Evolutionary conservation across 2,888 invertebrate genomes (phyloP).

Genomic region (Falcaria lacertinaria): DNA sequence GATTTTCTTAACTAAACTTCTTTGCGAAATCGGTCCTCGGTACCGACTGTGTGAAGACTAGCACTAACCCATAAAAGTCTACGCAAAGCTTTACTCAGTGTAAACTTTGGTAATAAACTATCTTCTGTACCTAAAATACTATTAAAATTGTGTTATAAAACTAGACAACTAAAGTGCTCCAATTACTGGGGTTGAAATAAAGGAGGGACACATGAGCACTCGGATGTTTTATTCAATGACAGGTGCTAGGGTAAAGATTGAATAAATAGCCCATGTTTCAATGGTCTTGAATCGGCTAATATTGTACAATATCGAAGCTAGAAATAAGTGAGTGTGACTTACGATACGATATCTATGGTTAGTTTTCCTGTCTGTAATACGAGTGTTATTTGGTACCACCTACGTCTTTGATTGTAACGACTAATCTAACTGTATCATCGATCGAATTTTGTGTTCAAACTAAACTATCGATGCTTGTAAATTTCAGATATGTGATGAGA

Average conservation of each 20-base stretch:
- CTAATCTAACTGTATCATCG: slow-evolving; percentile 39
- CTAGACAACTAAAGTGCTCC: slow-evolving; percentile 45
- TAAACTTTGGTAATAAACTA: slow-evolving; percentile 25
- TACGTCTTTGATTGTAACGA: slow-evolving; percentile 40
- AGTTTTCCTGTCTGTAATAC: slow-evolving; percentile 49
- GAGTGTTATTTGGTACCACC: slow-evolving; percentile 46
- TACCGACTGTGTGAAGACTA: slow-evolving; percentile 51
- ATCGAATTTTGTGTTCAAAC: not conserved
- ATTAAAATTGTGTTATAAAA: slow-evolving; percentile 38
- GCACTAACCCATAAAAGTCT: slow-evolving; percentile 53
- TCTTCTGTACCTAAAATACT: slow-evolving; percentile 17
- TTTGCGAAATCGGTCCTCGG: slow-evolving; percentile 49
- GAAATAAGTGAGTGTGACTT: slow-evolving; percentile 53
- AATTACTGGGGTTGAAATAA: slow-evolving; percentile 42
- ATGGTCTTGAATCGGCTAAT: slow-evolving; percentile 32
- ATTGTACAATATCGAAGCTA: slow-evolving; percentile 61
- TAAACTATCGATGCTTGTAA: slow-evolving; percentile 8
- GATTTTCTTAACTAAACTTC: slow-evolving; percentile 46
- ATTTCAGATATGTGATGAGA: slow-evolving; percentile 27
- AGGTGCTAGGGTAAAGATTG: slow-evolving; percentile 39
- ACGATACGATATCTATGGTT: slow-evolving; percentile 76
- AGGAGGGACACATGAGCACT: slow-evolving; percentile 45
- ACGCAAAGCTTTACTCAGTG: slow-evolving; percentile 65
- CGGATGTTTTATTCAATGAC: slow-evolving; percentile 25
- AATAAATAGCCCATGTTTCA: slow-evolving; percentile 34